A percentile compares a stretch with the other conserved stretches of the same genome.
Evolutionary conservation across 2,797 vertebrate species (phyloP).

Genomic region (Acrossocheilus fasciatus): DNA sequence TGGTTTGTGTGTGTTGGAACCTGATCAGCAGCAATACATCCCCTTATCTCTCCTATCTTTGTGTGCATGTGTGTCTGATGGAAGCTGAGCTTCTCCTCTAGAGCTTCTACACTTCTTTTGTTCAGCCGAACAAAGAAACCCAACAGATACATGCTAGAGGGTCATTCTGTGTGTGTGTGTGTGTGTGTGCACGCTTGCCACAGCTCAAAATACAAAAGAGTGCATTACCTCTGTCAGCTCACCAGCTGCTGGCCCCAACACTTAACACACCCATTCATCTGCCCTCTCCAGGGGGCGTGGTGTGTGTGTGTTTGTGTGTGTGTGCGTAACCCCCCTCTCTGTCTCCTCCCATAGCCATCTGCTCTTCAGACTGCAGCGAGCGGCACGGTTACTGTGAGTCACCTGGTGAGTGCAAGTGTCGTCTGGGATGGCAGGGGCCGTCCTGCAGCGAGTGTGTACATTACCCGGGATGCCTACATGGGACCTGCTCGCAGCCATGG

Average conservation of each 20-base stretch:
- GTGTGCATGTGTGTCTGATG: constrained; percentile 50
- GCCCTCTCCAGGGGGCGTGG: constrained; percentile 62
- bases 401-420: constrained; percentile 88
- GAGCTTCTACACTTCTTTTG: constrained; percentile 67
- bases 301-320: constrained; percentile 51
- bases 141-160: constrained; percentile 69
- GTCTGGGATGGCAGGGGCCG: constrained; percentile 93
- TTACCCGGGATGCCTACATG: constrained; percentile 93
- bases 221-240: constrained; percentile 73
- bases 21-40: constrained; percentile 2
- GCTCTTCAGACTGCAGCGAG: constrained; percentile 76
- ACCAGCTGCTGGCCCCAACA: constrained; percentile 81
- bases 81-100: constrained; percentile 50
- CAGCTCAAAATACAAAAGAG: constrained; percentile 65
- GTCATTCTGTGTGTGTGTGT: constrained; percentile 56
- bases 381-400: constrained; percentile 80
- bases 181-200: constrained; percentile 57
- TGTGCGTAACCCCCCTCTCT: constrained; percentile 69
- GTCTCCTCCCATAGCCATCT: constrained; percentile 71
- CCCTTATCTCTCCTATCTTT: constrained; percentile 33
- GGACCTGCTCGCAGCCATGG: constrained; percentile 91
- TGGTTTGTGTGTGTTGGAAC: constrained; percentile 34
- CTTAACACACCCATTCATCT: constrained; percentile 80
- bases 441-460: constrained; percentile 93
- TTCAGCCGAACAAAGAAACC: constrained; percentile 71